These are phyloP conservation scores for Toxostoma redivivum DNA, from an alignment of 2,113 vertebrate genomes.

Conservation along the genomic window DNA sequence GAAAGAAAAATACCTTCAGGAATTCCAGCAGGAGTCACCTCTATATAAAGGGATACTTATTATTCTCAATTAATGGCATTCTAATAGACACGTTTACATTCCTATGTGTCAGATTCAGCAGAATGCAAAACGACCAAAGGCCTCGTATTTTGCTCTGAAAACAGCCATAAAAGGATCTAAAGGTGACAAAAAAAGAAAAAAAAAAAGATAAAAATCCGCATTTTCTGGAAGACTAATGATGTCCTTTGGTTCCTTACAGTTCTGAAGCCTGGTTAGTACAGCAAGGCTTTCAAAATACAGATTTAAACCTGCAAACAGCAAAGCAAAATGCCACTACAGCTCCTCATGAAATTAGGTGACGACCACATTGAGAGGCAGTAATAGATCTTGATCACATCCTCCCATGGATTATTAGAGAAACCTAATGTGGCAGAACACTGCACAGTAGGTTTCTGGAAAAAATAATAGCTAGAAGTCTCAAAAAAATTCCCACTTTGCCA, in stretches of 20 bases:
- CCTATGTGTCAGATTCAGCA: slow-evolving; percentile 6
- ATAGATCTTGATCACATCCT: slow-evolving; percentile 58
- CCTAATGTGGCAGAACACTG: slow-evolving; percentile 59
- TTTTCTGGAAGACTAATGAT: background rate
- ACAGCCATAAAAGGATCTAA: slow-evolving; percentile 11
- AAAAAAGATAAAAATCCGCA: background rate
- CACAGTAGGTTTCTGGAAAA: slow-evolving; percentile 13
- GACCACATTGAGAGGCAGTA: slow-evolving; percentile 14
- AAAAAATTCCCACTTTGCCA: background rate
- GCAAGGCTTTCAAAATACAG: background rate
- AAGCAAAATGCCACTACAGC: background rate
- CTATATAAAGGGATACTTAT: slow-evolving; percentile 44
- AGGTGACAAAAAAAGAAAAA: background rate
- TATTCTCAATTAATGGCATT: slow-evolving; percentile 59
- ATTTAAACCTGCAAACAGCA: slow-evolving; percentile 27
- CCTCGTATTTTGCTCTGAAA: background rate
- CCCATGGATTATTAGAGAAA: slow-evolving; percentile 62
- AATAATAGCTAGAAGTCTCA: background rate
- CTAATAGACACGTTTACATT: slow-evolving; percentile 53
- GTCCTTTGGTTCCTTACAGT: background rate
- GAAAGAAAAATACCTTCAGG: slow-evolving; percentile 55
- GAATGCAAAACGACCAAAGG: slow-evolving; percentile 12
- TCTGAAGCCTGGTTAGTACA: background rate
- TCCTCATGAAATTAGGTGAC: background rate
- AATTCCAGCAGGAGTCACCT: slow-evolving; percentile 48